These are phyloP conservation scores for Parazoanthus atlanticus DNA, from an alignment of 92 coral and sea anemone genomes.

Conservation along the genomic window DNA sequence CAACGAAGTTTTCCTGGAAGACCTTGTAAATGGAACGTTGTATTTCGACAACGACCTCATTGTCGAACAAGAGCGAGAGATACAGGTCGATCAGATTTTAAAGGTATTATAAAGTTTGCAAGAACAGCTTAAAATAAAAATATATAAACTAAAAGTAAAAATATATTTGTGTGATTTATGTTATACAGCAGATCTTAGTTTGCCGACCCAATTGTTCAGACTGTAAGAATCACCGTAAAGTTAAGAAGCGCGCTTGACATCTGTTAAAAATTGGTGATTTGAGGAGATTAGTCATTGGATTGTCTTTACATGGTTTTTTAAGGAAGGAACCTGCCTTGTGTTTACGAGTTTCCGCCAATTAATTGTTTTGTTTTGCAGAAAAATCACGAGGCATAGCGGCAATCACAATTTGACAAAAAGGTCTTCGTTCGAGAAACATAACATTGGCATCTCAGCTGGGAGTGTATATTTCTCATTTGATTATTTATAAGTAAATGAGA, in stretches of 20 bases:
- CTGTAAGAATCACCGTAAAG: neutral
- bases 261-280: neutral
- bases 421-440: neutral
- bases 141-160: neutral
- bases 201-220: neutral
- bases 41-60: conserved; percentile 8
- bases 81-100: conserved; percentile 17
- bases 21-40: neutral
- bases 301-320: neutral
- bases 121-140: neutral
- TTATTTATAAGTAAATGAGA: neutral
- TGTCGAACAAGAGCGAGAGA: conserved; percentile 29
- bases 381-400: neutral
- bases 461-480: neutral
- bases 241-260: neutral
- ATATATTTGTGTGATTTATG: neutral
- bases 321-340: neutral
- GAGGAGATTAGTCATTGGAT: neutral
- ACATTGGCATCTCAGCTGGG: neutral
- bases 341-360: neutral
- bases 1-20: neutral
- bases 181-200: neutral
- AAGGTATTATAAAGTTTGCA: neutral
- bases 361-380: neutral
- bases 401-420: neutral